phyloP scores from a whole-genome alignment of 1,140 invertebrate genomes.

The Araneus ventricosus region DNA sequence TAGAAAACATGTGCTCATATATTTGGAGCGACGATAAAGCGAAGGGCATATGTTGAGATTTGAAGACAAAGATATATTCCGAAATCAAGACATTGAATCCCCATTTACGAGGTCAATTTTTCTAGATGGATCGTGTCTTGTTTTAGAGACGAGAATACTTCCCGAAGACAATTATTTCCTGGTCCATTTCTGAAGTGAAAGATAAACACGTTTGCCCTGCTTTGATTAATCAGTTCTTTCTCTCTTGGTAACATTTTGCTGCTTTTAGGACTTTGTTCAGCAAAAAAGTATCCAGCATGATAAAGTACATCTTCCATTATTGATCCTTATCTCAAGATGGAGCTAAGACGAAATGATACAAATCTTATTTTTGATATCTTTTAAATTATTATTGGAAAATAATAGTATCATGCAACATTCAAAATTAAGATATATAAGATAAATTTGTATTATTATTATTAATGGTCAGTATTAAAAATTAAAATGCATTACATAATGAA shows the following conservation, averaged over 20 bases:
- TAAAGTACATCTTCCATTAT: not conserved
- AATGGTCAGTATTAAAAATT: too few species aligned
- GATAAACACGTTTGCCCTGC: conserved; percentile 50
- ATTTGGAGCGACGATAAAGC: too few species aligned
- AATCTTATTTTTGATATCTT: not conserved
- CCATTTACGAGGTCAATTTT: too few species aligned
- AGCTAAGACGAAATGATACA: not conserved
- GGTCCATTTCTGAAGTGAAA: conserved; percentile 62
- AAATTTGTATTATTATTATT: too few species aligned
- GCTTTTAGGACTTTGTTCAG: not conserved
- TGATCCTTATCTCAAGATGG: conserved; percentile 7
- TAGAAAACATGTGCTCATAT: too few species aligned
- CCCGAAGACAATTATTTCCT: conserved; percentile 54
- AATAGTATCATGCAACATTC: too few species aligned
- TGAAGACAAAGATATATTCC: too few species aligned
- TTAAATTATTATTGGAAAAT: not conserved
- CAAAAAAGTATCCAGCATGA: conserved; percentile 7
- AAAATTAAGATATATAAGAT: too few species aligned
- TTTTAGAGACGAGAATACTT: conserved; percentile 23
- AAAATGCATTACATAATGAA: too few species aligned
- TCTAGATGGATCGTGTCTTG: not conserved
- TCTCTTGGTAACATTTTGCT: conserved; percentile 27
- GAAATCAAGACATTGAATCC: too few species aligned
- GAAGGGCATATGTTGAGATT: too few species aligned
- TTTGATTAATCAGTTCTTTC: conserved; percentile 31